phyloP scores from a whole-genome alignment of 2,797 vertebrate species.

The Myotis planiceps region DNA sequence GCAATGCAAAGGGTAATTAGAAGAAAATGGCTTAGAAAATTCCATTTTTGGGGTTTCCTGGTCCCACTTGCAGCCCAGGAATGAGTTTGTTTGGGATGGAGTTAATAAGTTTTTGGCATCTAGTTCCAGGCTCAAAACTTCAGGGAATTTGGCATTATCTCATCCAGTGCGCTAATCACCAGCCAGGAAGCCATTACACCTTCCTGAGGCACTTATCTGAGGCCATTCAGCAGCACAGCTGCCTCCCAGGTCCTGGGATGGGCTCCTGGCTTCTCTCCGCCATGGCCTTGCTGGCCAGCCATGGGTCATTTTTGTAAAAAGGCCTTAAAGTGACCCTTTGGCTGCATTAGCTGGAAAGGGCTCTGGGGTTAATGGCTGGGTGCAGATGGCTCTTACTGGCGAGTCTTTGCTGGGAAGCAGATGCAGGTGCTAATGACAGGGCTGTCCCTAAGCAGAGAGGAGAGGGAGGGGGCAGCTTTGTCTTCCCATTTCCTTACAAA shows the following conservation, averaged over 20 bases:
- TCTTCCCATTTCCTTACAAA: background rate
- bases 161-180: background rate
- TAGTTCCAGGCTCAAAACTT: conserved; percentile 32
- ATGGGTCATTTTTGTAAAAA: background rate
- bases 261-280: background rate
- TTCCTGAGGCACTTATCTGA: conserved; percentile 49
- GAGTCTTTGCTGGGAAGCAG: background rate
- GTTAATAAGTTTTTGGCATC: conserved; percentile 44
- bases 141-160: conserved; percentile 66
- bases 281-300: background rate
- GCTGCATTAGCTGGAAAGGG: conserved; percentile 32
- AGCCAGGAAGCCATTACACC: conserved; percentile 53
- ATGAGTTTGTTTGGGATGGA: conserved; percentile 17
- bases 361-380: conserved; percentile 1
- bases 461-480: background rate
- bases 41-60: conserved; percentile 39
- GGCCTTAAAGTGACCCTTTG: background rate
- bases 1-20: background rate
- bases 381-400: background rate
- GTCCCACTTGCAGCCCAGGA: background rate
- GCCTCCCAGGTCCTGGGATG: background rate
- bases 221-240: conserved; percentile 37
- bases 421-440: background rate
- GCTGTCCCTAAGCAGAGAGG: background rate
- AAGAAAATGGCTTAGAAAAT: conserved; percentile 33